Evolutionary conservation across 1,140 invertebrate species (phyloP), one percentile per base, ranked within the genome.

Genomic region (Asobara japonica): DNA sequence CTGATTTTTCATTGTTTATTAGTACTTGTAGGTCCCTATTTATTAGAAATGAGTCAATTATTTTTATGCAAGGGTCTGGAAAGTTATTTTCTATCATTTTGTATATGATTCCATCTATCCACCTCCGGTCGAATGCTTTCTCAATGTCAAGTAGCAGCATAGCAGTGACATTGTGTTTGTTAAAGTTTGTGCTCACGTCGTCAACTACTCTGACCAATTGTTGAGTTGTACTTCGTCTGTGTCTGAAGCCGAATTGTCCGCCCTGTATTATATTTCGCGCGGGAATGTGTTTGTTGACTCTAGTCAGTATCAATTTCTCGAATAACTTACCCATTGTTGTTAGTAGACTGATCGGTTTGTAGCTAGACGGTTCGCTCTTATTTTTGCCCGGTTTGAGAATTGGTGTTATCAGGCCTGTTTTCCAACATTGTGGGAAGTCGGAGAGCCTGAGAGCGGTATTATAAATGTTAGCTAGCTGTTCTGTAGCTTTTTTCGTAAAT

Each of bases 321-420:
- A 79, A 45, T 11, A 84, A 30, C 76, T 86, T 85, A 13, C 75
- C 74, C 3, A 84, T 11, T 7, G 69, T 75, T 11, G 70, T 61
- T 2, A 84, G 76, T 1, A 85, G 70, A 48, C 77, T 79, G n/a
- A 86, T 86, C 22, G 85, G 84, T 25, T 83, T 73, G 64, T 85
- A 84, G 36, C 64, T 81, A 7, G 8, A 10, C 0, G 79, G 71
- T 8, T 30, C 16, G 10, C 36, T 71, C n/a, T 62, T 41, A 29
- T 78, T 51, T 78, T 89, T 88, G 4, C 79, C 78, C 2, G 82
- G 79, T 78, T 79, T 81, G 1, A 65, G 68, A 7, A 79, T 70
- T 6, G 77, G 65, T 11, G 78, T 38, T 8, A 81, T 60, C 6
- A 72, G 75, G 7, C 76, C 78, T 25, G 45, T 61, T 69, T 83